Conservation (phyloP, 2,888 invertebrate genomes). For the Bruchidius siliquastri region DNA sequence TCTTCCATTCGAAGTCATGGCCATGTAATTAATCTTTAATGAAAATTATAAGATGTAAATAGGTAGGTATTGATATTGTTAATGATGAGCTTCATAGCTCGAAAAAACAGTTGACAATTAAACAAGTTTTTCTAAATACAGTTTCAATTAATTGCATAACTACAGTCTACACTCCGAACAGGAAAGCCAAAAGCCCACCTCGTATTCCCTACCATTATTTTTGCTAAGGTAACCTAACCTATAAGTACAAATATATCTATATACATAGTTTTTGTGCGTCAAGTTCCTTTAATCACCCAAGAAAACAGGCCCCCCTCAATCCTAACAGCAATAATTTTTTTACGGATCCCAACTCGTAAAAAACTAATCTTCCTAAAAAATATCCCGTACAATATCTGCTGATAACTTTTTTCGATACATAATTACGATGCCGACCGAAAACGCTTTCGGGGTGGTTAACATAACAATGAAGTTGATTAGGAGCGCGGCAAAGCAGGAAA, state of each 20-base stretch:
- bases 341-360: slow-evolving; percentile 3
- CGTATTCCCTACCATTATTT: too few relatives aligned
- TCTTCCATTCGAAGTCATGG: too few relatives aligned
- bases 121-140: too few relatives aligned
- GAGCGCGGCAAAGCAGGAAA: slow-evolving; percentile 15
- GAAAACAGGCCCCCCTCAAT: not conserved
- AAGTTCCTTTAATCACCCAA: not conserved
- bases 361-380: slow-evolving; percentile 12
- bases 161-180: too few relatives aligned
- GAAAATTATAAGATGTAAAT: too few relatives aligned
- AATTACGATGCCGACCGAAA: slow-evolving; percentile 17
- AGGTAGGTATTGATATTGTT: too few relatives aligned
- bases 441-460: slow-evolving; percentile 23
- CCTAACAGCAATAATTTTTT: slow-evolving; percentile 2
- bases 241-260: not conserved
- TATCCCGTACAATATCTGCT: slow-evolving; percentile 17
- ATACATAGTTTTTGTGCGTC: not conserved
- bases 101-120: too few relatives aligned
- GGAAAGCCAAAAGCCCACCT: too few relatives aligned
- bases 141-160: too few relatives aligned
- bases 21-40: too few relatives aligned
- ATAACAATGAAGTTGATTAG: slow-evolving; percentile 29
- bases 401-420: slow-evolving; percentile 19
- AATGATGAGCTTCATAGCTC: too few relatives aligned
- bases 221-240: too few relatives aligned